Evolutionary conservation across 1,140 invertebrate genomes (phyloP).

Genomic region (Brachionus koreanus): DNA sequence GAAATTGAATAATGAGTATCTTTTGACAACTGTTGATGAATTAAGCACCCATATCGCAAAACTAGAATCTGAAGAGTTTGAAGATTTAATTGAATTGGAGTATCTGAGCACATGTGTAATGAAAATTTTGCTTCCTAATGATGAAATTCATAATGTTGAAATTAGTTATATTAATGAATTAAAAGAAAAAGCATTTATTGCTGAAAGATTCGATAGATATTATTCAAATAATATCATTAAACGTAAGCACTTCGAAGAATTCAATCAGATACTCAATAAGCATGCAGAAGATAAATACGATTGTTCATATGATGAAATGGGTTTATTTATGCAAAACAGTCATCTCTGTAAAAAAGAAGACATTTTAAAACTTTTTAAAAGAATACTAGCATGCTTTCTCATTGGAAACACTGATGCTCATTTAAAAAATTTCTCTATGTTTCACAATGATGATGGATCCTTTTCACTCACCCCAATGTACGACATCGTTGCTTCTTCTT

Average conservation of each 20-base stretch:
- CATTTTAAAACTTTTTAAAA: not conserved
- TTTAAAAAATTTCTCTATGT: slow-evolving; percentile 22
- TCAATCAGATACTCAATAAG: not conserved
- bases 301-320: slow-evolving; percentile 11
- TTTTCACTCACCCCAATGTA: slow-evolving; percentile 3
- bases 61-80: not conserved
- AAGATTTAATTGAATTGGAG: not conserved
- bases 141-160: slow-evolving; percentile 19
- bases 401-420: slow-evolving; percentile 14
- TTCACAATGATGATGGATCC: not conserved
- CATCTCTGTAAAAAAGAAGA: not conserved
- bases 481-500: slow-evolving; percentile 11
- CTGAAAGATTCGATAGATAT: slow-evolving; percentile 12
- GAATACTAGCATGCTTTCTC: slow-evolving; percentile 2
- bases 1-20: not conserved
- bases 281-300: slow-evolving; percentile 20
- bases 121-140: not conserved
- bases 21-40: not conserved
- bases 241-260: slow-evolving; percentile 15
- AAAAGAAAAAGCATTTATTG: not conserved
- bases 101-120: slow-evolving; percentile 3
- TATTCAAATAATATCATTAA: slow-evolving; percentile 1
- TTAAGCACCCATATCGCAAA: slow-evolving; percentile 2
- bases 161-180: not conserved
- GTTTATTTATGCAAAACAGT: not conserved